Evolutionary conservation across 1,140 invertebrate species (phyloP).

Genomic region (Sycophila sp.): DNA sequence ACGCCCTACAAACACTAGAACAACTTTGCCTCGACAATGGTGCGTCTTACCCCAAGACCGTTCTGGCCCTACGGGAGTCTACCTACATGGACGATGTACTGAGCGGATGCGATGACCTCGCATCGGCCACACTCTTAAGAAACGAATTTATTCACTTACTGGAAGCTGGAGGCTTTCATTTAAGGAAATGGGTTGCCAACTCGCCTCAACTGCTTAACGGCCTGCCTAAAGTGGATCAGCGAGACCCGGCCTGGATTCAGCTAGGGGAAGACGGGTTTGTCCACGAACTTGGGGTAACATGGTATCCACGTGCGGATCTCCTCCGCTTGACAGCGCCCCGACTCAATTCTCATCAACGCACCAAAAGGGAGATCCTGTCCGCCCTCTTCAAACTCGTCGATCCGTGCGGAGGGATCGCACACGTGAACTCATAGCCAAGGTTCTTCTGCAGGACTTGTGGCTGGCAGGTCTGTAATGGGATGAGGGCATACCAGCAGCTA

Average conservation of each 20-base stretch:
- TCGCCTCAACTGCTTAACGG: not conserved
- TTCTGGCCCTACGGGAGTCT: not conserved
- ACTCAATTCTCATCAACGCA: not conserved
- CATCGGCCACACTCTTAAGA: not conserved
- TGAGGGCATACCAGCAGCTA: not conserved
- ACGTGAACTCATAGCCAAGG: not conserved
- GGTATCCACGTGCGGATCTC: not conserved
- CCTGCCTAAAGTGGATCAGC: not conserved
- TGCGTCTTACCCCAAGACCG: not conserved
- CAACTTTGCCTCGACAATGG: not conserved
- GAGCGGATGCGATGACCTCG: not conserved
- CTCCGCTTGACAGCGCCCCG: not conserved
- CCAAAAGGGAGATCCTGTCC: not conserved
- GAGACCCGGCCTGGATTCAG: not conserved
- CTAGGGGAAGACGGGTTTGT: not conserved
- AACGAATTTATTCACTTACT: not conserved
- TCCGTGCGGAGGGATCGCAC: not conserved
- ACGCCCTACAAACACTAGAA: not conserved
- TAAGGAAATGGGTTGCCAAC: constrained; percentile 31
- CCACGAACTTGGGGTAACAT: not conserved
- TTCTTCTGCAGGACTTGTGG: not conserved
- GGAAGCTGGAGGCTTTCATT: constrained; percentile 28
- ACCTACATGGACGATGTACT: constrained; percentile 23
- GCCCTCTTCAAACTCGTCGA: not conserved
- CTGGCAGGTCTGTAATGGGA: not conserved